A percentile compares a stretch with the other conserved stretches of the same genome.
These are phyloP conservation scores for Chamaetylas fuelleborni DNA, from an alignment of 2,113 vertebrate genomes.

Conservation along the genomic window DNA sequence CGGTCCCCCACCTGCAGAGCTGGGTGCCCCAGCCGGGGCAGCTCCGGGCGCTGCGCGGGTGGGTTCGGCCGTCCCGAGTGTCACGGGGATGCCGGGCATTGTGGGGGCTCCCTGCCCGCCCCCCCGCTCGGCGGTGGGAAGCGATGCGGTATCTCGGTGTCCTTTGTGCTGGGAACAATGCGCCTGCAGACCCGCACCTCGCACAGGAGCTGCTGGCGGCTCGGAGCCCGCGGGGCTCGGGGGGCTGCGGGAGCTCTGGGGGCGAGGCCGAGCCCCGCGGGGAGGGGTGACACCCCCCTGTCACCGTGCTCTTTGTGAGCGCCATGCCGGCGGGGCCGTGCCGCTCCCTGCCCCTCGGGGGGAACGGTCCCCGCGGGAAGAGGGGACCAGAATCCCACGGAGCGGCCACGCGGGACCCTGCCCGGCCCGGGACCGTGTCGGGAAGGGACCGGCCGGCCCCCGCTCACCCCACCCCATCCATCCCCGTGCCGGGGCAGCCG, in stretches of 20 bases:
- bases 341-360: not conserved
- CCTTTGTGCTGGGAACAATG: constrained; percentile 53
- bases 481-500: not conserved
- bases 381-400: too few species aligned
- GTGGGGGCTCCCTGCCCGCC: not conserved
- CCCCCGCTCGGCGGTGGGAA: not conserved
- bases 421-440: not conserved
- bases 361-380: not conserved
- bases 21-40: not conserved
- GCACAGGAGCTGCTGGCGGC: not conserved
- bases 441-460: not conserved
- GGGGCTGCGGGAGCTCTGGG: not conserved
- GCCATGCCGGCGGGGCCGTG: not conserved
- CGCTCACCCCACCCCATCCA: not conserved
- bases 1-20: not conserved
- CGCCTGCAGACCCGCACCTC: not conserved
- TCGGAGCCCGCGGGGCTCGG: not conserved
- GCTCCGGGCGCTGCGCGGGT: not conserved
- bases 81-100: not conserved
- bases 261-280: not conserved
- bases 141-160: not conserved
- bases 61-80: not conserved
- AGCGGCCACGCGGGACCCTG: not conserved
- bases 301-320: constrained; percentile 11
- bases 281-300: not conserved